Conservation (phyloP, 1,140 invertebrate species). For the Drosophila ogumai region DNA sequence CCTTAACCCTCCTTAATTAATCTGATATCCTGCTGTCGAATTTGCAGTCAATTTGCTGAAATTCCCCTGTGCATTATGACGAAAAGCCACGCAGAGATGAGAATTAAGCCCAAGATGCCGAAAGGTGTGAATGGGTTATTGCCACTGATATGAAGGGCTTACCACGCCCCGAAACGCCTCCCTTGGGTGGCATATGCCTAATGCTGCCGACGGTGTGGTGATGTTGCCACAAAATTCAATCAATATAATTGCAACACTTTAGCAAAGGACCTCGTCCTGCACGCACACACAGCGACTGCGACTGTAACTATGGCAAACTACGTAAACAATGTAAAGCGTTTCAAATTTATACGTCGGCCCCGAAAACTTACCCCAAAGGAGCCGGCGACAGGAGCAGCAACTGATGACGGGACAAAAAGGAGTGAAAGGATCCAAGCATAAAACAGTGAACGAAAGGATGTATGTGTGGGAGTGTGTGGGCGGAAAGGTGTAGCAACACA, state of each 20-base stretch:
- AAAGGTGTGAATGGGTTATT: constrained; percentile 48
- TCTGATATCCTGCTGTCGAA: not conserved
- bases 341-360: constrained; percentile 73
- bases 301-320: constrained; percentile 71
- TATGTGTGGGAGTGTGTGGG: constrained; percentile 3
- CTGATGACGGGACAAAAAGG: constrained; percentile 54
- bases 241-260: constrained; percentile 82
- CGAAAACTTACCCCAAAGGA: constrained; percentile 58
- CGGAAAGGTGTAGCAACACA: constrained; percentile 18
- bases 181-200: constrained; percentile 41
- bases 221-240: constrained; percentile 70
- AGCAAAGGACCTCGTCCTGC: constrained; percentile 53
- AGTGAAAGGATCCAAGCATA: constrained; percentile 34
- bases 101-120: constrained; percentile 27
- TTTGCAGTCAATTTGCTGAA: constrained; percentile 5
- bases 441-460: constrained; percentile 12
- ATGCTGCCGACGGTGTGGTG: constrained; percentile 27
- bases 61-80: not conserved
- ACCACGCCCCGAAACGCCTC: constrained; percentile 39
- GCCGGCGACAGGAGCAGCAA: constrained; percentile 52
- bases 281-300: constrained; percentile 26
- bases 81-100: constrained; percentile 3
- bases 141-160: constrained; percentile 15
- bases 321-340: constrained; percentile 78
- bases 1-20: constrained; percentile 5